Percentiles rank a stretch among this genome's conserved stretches.
Conservation (phyloP, 1,140 invertebrate species). For the Solenopsis invicta region DNA sequence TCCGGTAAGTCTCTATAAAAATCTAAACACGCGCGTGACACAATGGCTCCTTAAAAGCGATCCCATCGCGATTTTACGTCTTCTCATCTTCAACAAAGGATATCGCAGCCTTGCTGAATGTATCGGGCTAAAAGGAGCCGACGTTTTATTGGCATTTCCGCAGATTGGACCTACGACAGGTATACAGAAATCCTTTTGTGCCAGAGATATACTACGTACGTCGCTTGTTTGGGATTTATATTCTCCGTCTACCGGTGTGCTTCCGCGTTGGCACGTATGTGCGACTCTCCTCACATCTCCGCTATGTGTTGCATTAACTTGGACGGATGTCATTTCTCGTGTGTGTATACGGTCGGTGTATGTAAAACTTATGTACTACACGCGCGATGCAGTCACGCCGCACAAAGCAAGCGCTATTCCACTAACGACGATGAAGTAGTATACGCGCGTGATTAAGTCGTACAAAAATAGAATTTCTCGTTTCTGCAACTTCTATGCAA, state of each 20-base stretch:
- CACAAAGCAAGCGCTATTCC: conserved; percentile 58
- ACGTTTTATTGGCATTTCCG: conserved; percentile 70
- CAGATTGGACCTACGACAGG: conserved; percentile 67
- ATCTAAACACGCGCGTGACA: conserved; percentile 65
- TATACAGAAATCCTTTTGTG: conserved; percentile 70
- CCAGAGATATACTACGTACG: conserved; percentile 34
- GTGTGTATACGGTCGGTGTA: neutral
- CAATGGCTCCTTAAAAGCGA: conserved; percentile 63
- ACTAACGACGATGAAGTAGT: conserved; percentile 60
- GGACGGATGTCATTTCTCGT: conserved; percentile 55
- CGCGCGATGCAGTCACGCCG: conserved; percentile 27
- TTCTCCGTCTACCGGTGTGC: conserved; percentile 18
- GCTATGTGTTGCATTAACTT: conserved; percentile 61
- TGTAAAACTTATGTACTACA: conserved; percentile 49
- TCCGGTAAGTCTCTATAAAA: conserved; percentile 70
- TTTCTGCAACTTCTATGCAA: conserved; percentile 29
- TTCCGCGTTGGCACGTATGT: conserved; percentile 55
- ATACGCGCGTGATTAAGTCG: conserved; percentile 59
- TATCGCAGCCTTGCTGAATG: conserved; percentile 52
- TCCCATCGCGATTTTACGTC: conserved; percentile 70
- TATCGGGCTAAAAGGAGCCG: conserved; percentile 60
- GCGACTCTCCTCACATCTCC: conserved; percentile 53
- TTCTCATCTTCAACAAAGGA: conserved; percentile 71
- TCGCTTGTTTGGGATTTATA: conserved; percentile 64
- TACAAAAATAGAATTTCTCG: conserved; percentile 48